Evolutionary conservation across 2,797 vertebrate genomes (phyloP), one percentile per base, ranked within the genome.

Genomic region (Acanthurus leucopareius): DNA sequence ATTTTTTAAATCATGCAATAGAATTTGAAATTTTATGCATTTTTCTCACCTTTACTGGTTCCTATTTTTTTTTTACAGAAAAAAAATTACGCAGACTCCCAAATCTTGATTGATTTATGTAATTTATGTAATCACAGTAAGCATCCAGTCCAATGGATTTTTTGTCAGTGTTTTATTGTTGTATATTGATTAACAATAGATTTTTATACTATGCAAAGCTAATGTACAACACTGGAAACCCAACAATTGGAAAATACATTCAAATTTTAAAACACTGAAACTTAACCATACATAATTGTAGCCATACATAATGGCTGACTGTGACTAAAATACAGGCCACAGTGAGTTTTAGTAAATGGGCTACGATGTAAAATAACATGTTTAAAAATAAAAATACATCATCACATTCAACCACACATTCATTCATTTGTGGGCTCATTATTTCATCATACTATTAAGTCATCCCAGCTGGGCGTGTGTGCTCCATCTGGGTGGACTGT

Each of bases 401-500:
- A 53, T 69, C 16, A 45, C 2, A 49, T 60, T 67, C 32, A 35
- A 35, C 32, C 3, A 44, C 54, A 58, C 17, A 45, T 56, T 59
- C 17, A 74, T 57, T 77, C 44, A 77, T 59, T 61, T 62, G 14
- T 32, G 49, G 22, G 28, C 13, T 15, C 20, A 45, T 71, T 73
- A 61, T 64, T 81, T 74, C 60, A 71, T 77, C 49, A 76, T 51
- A 58, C 69, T 54, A 61, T 70, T 54, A 40, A 52, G 48, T 64
- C 49, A 47, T 17, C 69, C 51, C 52, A 83, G 53, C 80, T 87
- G 84, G 68, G 77, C 53, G 83, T 86, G 75, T 80, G 73, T 61
- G 16, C 69, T 72, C 66, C 82, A 72, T 79, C 57, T 87, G 84
- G 83, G 83, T 86, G 79, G 77, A 84, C 80, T 86, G 62, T 77